These are phyloP conservation scores for Eurytoma californica DNA, from an alignment of 2,888 invertebrate genomes.

Conservation along the genomic window DNA sequence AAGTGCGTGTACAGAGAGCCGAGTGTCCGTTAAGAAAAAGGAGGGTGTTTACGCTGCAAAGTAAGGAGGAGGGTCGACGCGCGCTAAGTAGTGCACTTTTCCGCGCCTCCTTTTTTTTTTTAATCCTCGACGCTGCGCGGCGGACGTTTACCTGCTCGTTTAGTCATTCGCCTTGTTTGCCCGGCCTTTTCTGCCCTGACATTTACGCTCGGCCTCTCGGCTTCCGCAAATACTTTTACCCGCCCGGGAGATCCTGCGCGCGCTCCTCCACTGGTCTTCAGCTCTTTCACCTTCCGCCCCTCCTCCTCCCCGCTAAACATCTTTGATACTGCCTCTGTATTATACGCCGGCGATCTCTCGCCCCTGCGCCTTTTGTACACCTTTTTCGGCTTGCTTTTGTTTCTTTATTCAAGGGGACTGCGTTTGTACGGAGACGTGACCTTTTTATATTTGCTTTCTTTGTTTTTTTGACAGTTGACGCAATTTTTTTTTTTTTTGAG, in stretches of 20 bases:
- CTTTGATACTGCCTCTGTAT: too few relatives aligned
- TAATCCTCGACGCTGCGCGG: not conserved
- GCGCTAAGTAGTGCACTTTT: slow-evolving; percentile 28
- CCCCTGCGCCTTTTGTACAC: too few relatives aligned
- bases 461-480: too few relatives aligned
- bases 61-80: slow-evolving; percentile 21
- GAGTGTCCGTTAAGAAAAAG: not conserved
- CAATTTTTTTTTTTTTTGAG: too few relatives aligned
- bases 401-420: too few relatives aligned
- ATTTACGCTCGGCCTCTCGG: slow-evolving; percentile 10
- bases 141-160: slow-evolving; percentile 27
- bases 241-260: not conserved
- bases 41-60: slow-evolving; percentile 24
- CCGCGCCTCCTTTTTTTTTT: not conserved
- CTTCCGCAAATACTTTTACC: not conserved
- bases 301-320: not conserved
- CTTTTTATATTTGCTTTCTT: too few relatives aligned
- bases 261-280: not conserved
- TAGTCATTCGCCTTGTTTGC: slow-evolving; percentile 34
- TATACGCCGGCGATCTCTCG: too few relatives aligned
- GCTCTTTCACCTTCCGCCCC: not conserved
- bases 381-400: too few relatives aligned
- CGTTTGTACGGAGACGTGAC: too few relatives aligned
- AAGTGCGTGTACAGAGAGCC: slow-evolving; percentile 22
- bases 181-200: slow-evolving; percentile 9